These are phyloP conservation scores for Takifugu ocellatus DNA, from an alignment of 2,797 vertebrate species.

Conservation along the genomic window DNA sequence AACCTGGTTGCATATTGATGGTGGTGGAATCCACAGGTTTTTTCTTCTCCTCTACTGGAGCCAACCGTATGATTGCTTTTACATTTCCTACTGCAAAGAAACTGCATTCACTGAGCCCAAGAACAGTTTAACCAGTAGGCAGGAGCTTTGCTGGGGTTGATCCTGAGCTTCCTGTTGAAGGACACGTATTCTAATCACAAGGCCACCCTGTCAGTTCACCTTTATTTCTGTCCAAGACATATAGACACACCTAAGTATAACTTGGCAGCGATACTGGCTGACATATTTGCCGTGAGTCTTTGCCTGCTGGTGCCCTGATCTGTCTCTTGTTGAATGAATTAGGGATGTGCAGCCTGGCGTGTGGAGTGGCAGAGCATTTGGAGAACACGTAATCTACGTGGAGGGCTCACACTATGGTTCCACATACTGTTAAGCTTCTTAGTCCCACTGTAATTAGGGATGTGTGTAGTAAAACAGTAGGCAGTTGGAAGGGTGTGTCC, in stretches of 20 bases:
- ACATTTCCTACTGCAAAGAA: slow-evolving; percentile 15
- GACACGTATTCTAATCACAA: slow-evolving; percentile 31
- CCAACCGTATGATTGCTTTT: slow-evolving; percentile 1
- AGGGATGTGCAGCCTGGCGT: slow-evolving; percentile 25
- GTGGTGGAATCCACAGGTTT: too few species aligned
- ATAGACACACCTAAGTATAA: slow-evolving; percentile 19
- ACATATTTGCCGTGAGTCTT: slow-evolving; percentile 29
- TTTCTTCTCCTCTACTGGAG: too few species aligned
- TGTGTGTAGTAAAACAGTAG: slow-evolving; percentile 67
- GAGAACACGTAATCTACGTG: slow-evolving; percentile 65
- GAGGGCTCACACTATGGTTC: slow-evolving; percentile 65
- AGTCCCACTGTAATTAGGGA: slow-evolving; percentile 67
- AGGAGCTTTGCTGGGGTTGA: slow-evolving; percentile 20
- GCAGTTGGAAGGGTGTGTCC: slow-evolving; percentile 31
- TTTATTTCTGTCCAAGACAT: slow-evolving; percentile 8
- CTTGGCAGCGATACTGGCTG: slow-evolving; percentile 23
- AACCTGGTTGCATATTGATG: too few species aligned
- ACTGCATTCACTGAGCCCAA: slow-evolving; percentile 25
- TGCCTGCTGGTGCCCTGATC: slow-evolving; percentile 18
- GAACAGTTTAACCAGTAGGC: slow-evolving; percentile 28
- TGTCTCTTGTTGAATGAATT: slow-evolving; percentile 44
- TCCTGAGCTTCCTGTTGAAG: slow-evolving; percentile 27
- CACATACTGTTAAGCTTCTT: slow-evolving; percentile 74
- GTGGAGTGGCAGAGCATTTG: slow-evolving; percentile 32
- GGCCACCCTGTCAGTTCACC: slow-evolving; percentile 31